These are phyloP conservation scores for Phalacrocorax aristotelis DNA, from an alignment of 2,113 vertebrate species.

Conservation along the genomic window DNA sequence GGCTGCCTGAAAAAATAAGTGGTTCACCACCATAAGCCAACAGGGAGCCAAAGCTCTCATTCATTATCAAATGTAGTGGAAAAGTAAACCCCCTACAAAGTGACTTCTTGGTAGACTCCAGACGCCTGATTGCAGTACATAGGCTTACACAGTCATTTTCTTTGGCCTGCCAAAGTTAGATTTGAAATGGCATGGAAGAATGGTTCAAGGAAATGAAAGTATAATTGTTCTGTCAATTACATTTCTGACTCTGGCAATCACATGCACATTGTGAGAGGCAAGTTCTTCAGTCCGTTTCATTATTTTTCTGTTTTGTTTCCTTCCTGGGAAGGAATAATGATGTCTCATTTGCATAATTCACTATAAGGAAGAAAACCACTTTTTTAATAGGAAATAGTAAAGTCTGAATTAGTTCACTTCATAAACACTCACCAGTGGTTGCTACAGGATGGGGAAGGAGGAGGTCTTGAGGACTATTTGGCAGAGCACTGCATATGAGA, in stretches of 20 bases:
- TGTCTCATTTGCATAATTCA: background rate
- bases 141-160: background rate
- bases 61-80: background rate
- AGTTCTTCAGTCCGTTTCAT: background rate
- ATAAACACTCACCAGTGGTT: background rate
- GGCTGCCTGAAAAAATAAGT: background rate
- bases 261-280: background rate
- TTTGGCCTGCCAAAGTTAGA: background rate
- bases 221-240: background rate
- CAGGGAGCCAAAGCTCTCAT: background rate
- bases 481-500: background rate
- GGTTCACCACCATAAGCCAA: background rate
- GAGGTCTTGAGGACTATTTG: background rate
- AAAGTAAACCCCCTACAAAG: background rate
- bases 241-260: background rate
- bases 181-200: background rate
- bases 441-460: background rate
- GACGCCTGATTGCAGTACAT: background rate
- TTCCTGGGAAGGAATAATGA: background rate
- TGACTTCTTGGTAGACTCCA: background rate
- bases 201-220: background rate
- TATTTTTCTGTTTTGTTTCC: background rate
- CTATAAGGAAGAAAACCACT: background rate
- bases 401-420: background rate
- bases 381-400: background rate